A percentile compares a stretch with the other conserved stretches of the same genome.
phyloP scores from a whole-genome alignment of 1,140 invertebrate species.

The Liolophura sinensis region DNA sequence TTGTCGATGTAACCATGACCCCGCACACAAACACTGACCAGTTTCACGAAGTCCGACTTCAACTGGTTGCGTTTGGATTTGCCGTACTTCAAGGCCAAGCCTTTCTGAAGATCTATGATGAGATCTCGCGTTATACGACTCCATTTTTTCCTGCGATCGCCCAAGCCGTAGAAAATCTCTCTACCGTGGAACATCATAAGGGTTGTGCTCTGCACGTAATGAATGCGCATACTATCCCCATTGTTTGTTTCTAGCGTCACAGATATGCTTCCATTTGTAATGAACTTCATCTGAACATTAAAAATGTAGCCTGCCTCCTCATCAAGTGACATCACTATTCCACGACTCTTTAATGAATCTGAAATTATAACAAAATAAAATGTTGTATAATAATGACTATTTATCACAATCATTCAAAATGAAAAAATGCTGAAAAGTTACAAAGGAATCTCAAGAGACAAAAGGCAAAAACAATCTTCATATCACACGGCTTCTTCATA shows the following conservation, averaged over 20 bases:
- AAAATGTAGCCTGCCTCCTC: slow-evolving; percentile 66
- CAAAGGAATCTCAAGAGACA: background rate
- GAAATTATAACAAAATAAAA: slow-evolving; percentile 25
- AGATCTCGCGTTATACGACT: slow-evolving; percentile 83
- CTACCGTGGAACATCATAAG: slow-evolving; percentile 75
- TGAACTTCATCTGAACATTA: slow-evolving; percentile 70
- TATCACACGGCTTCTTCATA: background rate
- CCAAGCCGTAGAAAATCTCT: slow-evolving; percentile 83
- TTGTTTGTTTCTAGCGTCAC: slow-evolving; percentile 76
- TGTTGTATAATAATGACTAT: background rate
- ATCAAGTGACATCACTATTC: slow-evolving; percentile 72
- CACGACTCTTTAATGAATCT: slow-evolving; percentile 67
- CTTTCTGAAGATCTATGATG: slow-evolving; percentile 89
- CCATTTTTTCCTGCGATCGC: slow-evolving; percentile 70
- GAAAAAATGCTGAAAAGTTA: background rate
- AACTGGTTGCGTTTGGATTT: slow-evolving; percentile 36
- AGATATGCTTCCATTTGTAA: slow-evolving; percentile 80
- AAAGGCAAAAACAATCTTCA: background rate
- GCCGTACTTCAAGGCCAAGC: slow-evolving; percentile 64
- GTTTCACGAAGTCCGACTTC: slow-evolving; percentile 34
- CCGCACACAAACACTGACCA: slow-evolving; percentile 63
- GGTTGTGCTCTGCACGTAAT: slow-evolving; percentile 78
- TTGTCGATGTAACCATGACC: slow-evolving; percentile 70
- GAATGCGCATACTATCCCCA: slow-evolving; percentile 73
- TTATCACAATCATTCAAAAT: background rate